Evolutionary conservation across 2,797 vertebrate species (phyloP), one percentile per base, ranked within the genome.

Genomic region (Xiphorhynchus erythropygius): DNA sequence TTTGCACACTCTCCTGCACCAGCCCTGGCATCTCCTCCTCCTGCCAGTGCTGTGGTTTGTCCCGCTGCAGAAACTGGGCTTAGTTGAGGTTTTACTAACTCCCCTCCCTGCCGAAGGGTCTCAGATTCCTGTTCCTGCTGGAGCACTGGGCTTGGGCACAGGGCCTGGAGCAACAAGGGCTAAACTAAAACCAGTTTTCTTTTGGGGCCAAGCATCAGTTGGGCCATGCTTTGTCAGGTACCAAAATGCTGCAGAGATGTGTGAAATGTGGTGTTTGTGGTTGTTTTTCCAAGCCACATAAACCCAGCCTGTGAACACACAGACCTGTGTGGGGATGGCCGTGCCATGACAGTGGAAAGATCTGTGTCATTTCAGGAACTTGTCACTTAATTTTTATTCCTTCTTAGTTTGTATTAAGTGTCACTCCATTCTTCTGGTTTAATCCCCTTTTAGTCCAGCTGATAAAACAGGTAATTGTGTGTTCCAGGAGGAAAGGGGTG

Each of bases 221-320:
- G 24, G 18, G n/a, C 78, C 77, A 49, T 1, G 0, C 63, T 89
- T 55, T 5, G 7, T n/a, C 68, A 44, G 84, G 49, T 42, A 6
- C 30, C 18, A 46, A n/a, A n/a, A 32, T 0, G 0, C 52, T 64
- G 49, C 6, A 15, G 46, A 64, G 50, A 21, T 46, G 28, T n/a
- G 4, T 37, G 33, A 60, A 53, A 57, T 12, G 4, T 15, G 39
- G 3, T 30, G 27, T 8, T 9, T n/a, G 37, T 8, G 39, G 17
- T 18, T 17, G 25, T 6, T 46, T 50, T 35, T 73, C 39, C 73
- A 39, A 87, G 59, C 39, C 35, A 28, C 0, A 0, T n/a, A 8
- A 42, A 64, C 57, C 10, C 13, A 3, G 39, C 1, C 42, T 33
- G 9, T 7, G 30, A 25, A 25, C 5, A 0, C 0, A 17, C 71